Evolutionary conservation across 2,113 vertebrate species (phyloP), one percentile per base, ranked within the genome.

Genomic region (Myxocyprinus asiaticus): DNA sequence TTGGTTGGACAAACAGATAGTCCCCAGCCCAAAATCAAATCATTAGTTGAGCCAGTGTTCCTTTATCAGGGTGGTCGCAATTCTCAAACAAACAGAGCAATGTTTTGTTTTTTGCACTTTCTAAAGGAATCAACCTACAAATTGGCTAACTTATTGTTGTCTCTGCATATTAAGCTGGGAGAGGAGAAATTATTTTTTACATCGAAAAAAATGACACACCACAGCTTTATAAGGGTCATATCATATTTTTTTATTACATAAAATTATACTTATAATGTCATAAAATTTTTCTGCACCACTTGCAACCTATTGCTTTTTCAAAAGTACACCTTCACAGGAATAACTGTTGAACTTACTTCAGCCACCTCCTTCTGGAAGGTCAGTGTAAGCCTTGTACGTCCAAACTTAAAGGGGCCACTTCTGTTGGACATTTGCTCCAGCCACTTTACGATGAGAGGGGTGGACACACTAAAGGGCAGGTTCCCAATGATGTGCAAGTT

Each of bases 311-410:
- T 33, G 0, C 14, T 14, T 56, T 56, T 56, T 56, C 53, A 14
- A 14, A 56, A n/a, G 11, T 14, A 5, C 4, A 14, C 53, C 53
- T 14, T 5, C 12, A n/a, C 5, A 56, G 6, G 53, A n/a, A 58
- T 7, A 15, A 81, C 78, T 33, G 22, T 33, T 33, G 22, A 33
- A 85, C 91, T 81, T 86, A 98, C 98, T 94, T 99, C 95, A 12
- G 93, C 96, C n/a, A 99, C 95, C 88, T 99, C 98, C 64, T 97
- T 96, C 91, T 99, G 98, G 86, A 99, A 99, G n/a, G 97, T 98
- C 85, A 99, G 88, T 0, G 94, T 98, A 92, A 99, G 95, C 75
- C 78, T 94, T 0, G 95, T 97, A 77, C 97, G 95, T 66, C 98
- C 97, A 4, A 93, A 98, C 44, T 11, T 4, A 62, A 99, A 99